phyloP scores from a whole-genome alignment of 2,888 invertebrate species.

The Phengaris arion region DNA sequence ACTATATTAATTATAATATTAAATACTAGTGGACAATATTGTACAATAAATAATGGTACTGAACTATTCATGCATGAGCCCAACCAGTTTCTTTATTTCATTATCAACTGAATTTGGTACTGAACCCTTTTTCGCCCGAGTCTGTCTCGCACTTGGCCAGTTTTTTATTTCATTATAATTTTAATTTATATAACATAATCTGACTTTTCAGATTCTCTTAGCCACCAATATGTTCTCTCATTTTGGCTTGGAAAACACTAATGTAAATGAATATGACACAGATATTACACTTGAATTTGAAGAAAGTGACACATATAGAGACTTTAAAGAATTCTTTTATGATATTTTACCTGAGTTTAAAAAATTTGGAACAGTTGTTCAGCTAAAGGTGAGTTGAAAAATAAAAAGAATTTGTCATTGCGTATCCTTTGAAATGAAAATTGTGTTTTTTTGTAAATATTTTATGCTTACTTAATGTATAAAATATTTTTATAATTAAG shows the following conservation, averaged over 20 bases:
- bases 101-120: too few species aligned
- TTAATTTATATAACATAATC: constrained; percentile 2
- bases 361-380: constrained; percentile 82
- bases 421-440: constrained; percentile 49
- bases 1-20: too few species aligned
- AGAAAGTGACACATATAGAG: constrained; percentile 86
- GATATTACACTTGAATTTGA: constrained; percentile 92
- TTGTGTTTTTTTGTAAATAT: not conserved
- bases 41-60: too few species aligned
- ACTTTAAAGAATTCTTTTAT: constrained; percentile 90
- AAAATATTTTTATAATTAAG: constrained; percentile 8
- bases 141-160: too few species aligned
- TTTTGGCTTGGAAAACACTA: constrained; percentile 86
- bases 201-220: constrained; percentile 72
- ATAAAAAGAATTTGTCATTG: constrained; percentile 11
- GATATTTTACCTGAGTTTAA: constrained; percentile 92
- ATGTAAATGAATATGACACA: constrained; percentile 87
- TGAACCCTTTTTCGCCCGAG: too few species aligned
- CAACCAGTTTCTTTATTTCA: too few species aligned
- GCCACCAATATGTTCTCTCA: constrained; percentile 91
- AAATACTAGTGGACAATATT: too few species aligned
- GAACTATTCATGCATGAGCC: too few species aligned
- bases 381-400: constrained; percentile 80
- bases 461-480: constrained; percentile 21
- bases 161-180: not conserved